Evolutionary conservation across 1,140 invertebrate species (phyloP), one percentile per base, ranked within the genome.

Genomic region (Drosophila bocqueti): DNA sequence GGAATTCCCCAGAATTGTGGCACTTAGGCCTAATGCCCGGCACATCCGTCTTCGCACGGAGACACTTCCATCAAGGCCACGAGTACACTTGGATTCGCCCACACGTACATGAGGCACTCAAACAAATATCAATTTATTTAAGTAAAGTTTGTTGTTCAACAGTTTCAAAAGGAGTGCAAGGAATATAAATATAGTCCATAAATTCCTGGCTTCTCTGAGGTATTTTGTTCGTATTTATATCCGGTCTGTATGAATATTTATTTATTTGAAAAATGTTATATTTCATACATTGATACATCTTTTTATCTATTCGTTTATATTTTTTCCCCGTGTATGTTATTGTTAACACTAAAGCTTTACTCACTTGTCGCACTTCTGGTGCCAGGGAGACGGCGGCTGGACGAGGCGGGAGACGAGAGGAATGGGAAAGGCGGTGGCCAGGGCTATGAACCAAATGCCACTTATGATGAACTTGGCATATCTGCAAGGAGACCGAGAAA

Each of bases 371-470:
- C 96, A 96, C 34, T 93, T 92, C 45, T 93, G 75, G 86, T 96
- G 94, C 93, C 94, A 95, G 0, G 92, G 74, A 15, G 85, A 89
- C 1, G 72, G 58, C 0, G 96, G 96, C 47, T 95, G 94, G 1
- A 92, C 86, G 11, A 96, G 92, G 26, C 93, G 92, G 0, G 96
- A 95, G 13, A 97, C 95, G 2, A 98, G 93, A 1, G 96, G 95
- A 34, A 97, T 97, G 2, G 98, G 98, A 7, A 97, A 93, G 0
- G 97, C 97, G 0, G 97, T 97, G 2, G 96, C 93, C 15, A 97
- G 91, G 0, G 97, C 97, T 21, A 98, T 94, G 3, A 94, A 76
- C 97, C 97, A 98, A 11, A 98, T 96, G 4, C 94, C 93, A 1
- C 94, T 93, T 31, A 98, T 97, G 47, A 97, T 95, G 43, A 95